A percentile compares a stretch with the other conserved stretches of the same genome.
Evolutionary conservation across 1,140 invertebrate genomes (phyloP).

Genomic region (Eufriesea mexicana): DNA sequence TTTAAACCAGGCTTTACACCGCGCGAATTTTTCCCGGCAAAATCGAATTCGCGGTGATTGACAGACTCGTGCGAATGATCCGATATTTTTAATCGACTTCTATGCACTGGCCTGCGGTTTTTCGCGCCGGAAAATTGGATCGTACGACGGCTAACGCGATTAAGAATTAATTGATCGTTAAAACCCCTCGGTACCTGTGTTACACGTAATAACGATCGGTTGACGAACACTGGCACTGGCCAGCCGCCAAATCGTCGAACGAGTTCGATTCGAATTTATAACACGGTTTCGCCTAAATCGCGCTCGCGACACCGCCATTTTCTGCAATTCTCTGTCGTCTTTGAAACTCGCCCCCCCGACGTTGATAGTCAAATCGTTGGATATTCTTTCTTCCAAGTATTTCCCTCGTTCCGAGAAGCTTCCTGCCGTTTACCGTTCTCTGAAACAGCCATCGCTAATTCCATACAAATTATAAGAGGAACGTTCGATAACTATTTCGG

Average conservation of each 20-base stretch:
- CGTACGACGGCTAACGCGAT: conserved; percentile 22
- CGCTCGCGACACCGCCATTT: too few species aligned
- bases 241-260: conserved; percentile 2
- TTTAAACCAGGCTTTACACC: too few species aligned
- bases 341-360: too few species aligned
- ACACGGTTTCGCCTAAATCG: conserved; percentile 5
- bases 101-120: not conserved
- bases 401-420: too few species aligned
- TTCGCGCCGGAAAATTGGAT: conserved; percentile 18
- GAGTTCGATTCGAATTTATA: conserved; percentile 15
- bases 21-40: too few species aligned
- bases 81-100: conserved; percentile 22
- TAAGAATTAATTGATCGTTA: conserved; percentile 43
- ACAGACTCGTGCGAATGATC: not conserved
- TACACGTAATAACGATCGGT: conserved; percentile 10
- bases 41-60: not conserved
- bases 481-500: not conserved
- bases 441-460: not conserved
- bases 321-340: too few species aligned
- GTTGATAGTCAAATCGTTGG: too few species aligned
- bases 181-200: conserved; percentile 36
- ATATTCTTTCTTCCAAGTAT: too few species aligned
- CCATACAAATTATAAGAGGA: not conserved
- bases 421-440: too few species aligned
- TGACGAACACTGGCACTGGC: conserved; percentile 21